A percentile compares a stretch with the other conserved stretches of the same genome.
Conservation (phyloP, 2,113 vertebrate species). For the Hoplias malabaricus region DNA sequence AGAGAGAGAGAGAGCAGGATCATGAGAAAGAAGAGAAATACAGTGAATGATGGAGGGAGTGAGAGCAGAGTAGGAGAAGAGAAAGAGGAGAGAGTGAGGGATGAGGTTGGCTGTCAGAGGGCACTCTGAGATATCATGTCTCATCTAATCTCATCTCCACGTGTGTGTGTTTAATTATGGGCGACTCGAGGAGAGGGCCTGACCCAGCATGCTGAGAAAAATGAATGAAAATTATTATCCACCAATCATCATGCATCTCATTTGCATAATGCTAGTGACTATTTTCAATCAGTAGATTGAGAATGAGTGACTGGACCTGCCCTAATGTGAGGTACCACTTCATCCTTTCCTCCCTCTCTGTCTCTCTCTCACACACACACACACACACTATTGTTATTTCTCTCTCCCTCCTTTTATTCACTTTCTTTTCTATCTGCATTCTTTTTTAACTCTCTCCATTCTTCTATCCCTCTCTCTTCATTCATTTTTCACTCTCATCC, state of each 20-base stretch:
- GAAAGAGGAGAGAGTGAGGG: slow-evolving; percentile 19
- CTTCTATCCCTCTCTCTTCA: no score
- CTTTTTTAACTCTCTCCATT: no score
- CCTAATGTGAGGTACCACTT: no score
- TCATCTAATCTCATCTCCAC: slow-evolving; percentile 48
- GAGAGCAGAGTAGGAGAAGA: background rate
- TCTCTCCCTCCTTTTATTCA: no score
- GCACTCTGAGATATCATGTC: slow-evolving; percentile 58
- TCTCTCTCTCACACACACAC: no score
- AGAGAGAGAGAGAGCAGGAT: slow-evolving; percentile 10
- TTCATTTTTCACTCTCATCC: no score
- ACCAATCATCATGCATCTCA: background rate
- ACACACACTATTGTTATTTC: no score
- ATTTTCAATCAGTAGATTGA: slow-evolving; percentile 21
- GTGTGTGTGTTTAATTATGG: slow-evolving; percentile 5
- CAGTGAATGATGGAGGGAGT: background rate
- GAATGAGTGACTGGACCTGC: no score
- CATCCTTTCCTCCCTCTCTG: no score
- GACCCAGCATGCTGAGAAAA: no score
- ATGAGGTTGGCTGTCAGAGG: slow-evolving; percentile 53
- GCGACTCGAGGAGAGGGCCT: no score
- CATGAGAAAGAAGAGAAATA: slow-evolving; percentile 27
- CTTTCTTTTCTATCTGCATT: no score
- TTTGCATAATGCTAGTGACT: background rate
- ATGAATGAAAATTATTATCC: background rate